Conservation (phyloP, 2,888 invertebrate genomes). For the Myopa testacea region DNA sequence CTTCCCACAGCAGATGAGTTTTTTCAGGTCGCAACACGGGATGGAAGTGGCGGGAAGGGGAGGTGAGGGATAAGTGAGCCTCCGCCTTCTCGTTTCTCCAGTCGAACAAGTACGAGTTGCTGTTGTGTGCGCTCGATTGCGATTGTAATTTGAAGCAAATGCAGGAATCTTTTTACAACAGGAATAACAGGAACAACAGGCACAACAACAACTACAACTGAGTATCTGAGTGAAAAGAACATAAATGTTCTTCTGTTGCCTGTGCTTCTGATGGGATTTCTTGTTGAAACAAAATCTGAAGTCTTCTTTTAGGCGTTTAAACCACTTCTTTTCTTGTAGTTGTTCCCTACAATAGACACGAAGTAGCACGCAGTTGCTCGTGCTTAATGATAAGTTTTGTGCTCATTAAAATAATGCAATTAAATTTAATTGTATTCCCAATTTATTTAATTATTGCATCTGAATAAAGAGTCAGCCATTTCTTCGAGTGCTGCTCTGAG, state of each 20-base stretch:
- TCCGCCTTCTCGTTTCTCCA: neutral
- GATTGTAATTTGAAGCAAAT: conserved; percentile 38
- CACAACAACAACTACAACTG: conserved; percentile 12
- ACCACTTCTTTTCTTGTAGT: neutral
- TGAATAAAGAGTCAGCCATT: conserved; percentile 14
- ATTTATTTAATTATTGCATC: conserved; percentile 59
- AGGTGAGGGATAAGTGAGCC: neutral
- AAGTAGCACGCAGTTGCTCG: conserved; percentile 23
- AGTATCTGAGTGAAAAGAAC: neutral
- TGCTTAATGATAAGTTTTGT: conserved; percentile 37
- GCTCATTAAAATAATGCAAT: conserved; percentile 42
- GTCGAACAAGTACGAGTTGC: neutral
- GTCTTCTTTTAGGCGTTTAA: conserved; percentile 21
- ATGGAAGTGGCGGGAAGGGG: neutral
- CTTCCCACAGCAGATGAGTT: neutral
- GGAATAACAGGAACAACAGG: neutral
- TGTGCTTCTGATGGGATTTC: conserved; percentile 15
- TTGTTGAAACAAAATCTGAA: conserved; percentile 20
- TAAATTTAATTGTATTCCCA: conserved; percentile 62
- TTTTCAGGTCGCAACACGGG: neutral
- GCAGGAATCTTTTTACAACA: conserved; percentile 14
- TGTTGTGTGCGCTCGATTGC: conserved; percentile 28
- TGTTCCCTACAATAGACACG: neutral
- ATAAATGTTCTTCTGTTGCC: neutral
- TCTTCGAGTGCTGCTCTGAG: conserved; percentile 14